These are phyloP conservation scores for Synodontis membranacea DNA, from an alignment of 2,113 vertebrate genomes.

Conservation along the genomic window DNA sequence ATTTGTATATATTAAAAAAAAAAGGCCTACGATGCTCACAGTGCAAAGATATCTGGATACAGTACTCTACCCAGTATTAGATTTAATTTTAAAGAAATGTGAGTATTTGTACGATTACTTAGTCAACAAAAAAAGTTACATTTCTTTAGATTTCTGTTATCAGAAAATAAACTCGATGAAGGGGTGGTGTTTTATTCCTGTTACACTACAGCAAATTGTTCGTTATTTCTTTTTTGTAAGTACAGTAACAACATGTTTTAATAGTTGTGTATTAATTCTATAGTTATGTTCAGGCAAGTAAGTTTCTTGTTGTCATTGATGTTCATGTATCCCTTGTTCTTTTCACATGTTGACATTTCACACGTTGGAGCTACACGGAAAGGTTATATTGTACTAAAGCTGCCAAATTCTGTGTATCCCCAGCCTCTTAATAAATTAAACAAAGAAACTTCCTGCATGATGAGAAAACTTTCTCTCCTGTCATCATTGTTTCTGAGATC, in stretches of 20 bases:
- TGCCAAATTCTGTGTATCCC: constrained; percentile 1
- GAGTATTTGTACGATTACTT: not conserved
- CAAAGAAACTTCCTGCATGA: constrained; percentile 1
- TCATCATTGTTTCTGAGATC: constrained; percentile 29
- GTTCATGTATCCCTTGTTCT: no score
- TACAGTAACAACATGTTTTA: not conserved
- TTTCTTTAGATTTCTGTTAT: no score
- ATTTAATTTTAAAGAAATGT: not conserved
- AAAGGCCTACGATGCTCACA: not conserved
- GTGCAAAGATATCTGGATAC: not conserved
- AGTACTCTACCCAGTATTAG: not conserved
- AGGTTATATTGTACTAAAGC: constrained; percentile 5
- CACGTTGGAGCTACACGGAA: not conserved
- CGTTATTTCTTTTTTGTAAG: no score
- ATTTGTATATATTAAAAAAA: constrained; percentile 28
- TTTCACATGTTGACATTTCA: constrained; percentile 15
- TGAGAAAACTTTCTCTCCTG: constrained; percentile 29
- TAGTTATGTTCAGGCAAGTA: not conserved
- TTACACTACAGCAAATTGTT: no score
- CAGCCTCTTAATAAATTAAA: constrained; percentile 28
- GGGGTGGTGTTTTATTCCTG: no score
- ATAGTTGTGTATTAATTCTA: no score
- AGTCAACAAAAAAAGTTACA: no score
- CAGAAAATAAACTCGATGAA: no score
- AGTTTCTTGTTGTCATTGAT: not conserved